Conservation (phyloP, 1,140 invertebrate species). For the Drosophila pectinifera region DNA sequence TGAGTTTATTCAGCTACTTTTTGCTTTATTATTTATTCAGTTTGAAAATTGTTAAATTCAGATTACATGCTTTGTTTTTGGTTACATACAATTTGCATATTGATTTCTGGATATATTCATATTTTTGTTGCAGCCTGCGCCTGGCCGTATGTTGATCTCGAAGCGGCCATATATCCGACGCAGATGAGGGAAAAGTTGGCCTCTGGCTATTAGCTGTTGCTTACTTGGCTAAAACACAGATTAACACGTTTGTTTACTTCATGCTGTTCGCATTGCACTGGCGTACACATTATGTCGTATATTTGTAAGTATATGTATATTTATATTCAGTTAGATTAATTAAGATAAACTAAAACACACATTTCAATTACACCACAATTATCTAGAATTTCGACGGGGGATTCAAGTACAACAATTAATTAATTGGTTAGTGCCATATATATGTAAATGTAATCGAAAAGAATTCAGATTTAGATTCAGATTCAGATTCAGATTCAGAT, state of each 20-base stretch:
- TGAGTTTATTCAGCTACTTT: constrained; percentile 64
- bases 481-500: constrained; percentile 19
- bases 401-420: constrained; percentile 80
- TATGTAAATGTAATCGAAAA: constrained; percentile 52
- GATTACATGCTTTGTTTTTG: constrained; percentile 73
- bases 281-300: constrained; percentile 38
- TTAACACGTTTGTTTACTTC: constrained; percentile 74
- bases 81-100: constrained; percentile 72
- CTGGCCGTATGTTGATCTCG: constrained; percentile 32
- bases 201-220: constrained; percentile 31
- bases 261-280: constrained; percentile 66
- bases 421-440: constrained; percentile 60
- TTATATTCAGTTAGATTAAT: constrained; percentile 51
- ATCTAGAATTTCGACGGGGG: constrained; percentile 67
- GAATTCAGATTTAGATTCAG: constrained; percentile 18
- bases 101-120: constrained; percentile 65
- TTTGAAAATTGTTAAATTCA: constrained; percentile 82
- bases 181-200: constrained; percentile 8
- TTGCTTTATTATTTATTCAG: constrained; percentile 77
- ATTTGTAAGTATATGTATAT: constrained; percentile 46
- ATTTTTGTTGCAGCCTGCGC: constrained; percentile 31
- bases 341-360: constrained; percentile 67
- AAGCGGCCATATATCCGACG: constrained; percentile 22
- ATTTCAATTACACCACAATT: constrained; percentile 74
- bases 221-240: constrained; percentile 82